A percentile compares a stretch with the other conserved stretches of the same genome.
Conservation (phyloP, 2,113 vertebrate species). For the Apaloderma vittatum region DNA sequence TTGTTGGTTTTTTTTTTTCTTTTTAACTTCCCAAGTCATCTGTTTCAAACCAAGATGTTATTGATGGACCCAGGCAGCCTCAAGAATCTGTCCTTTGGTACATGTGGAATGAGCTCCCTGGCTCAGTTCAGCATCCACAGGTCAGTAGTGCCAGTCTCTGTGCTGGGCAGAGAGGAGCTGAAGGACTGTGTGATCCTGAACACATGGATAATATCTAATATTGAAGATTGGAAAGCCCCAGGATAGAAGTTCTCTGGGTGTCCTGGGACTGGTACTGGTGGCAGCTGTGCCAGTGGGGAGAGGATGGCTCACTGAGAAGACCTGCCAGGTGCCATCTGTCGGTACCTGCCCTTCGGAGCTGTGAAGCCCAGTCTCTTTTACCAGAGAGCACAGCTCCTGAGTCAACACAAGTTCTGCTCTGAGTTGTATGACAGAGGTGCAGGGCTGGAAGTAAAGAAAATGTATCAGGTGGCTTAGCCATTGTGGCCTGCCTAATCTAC, state of each 20-base stretch:
- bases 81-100: neutral
- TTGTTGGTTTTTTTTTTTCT: too few species aligned
- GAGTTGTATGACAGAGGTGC: neutral
- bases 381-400: neutral
- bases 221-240: too few species aligned
- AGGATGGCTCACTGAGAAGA: neutral
- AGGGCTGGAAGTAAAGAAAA: neutral
- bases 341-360: neutral
- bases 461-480: rapidly evolving
- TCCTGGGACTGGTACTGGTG: too few species aligned
- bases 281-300: too few species aligned
- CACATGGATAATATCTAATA: neutral
- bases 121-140: neutral
- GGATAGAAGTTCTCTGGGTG: too few species aligned
- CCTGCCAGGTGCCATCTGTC: neutral
- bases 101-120: neutral
- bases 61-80: neutral
- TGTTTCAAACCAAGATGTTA: neutral
- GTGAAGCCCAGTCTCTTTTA: neutral
- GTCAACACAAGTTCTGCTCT: neutral
- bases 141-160: neutral
- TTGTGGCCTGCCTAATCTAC: neutral
- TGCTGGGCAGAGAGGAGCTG: neutral
- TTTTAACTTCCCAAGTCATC: neutral
- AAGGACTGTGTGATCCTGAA: neutral